Conservation (phyloP, 2,113 vertebrate species). For the Malaclemys terrapin region DNA sequence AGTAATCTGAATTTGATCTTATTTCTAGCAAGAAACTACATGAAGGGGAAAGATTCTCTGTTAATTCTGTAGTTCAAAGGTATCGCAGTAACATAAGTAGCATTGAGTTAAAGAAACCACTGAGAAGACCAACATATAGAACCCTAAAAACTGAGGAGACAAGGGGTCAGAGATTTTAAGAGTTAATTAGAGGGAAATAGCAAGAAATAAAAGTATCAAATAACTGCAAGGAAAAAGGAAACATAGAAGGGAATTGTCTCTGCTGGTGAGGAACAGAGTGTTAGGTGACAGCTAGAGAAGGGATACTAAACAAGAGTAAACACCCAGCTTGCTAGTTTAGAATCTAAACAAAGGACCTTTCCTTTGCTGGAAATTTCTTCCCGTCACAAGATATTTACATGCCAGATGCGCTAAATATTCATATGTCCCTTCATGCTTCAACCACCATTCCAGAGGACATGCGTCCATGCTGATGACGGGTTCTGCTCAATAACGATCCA, state of each 20-base stretch:
- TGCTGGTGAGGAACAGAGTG: not conserved
- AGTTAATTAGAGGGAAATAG: accelerated
- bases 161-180: not conserved
- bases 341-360: not conserved
- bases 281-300: not conserved
- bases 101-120: not conserved
- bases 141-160: not conserved
- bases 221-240: not conserved
- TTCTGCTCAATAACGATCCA: no score
- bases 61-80: not conserved
- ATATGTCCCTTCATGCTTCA: no score
- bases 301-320: not conserved
- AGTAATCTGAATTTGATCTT: slow-evolving; percentile 3
- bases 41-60: not conserved
- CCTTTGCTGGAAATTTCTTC: not conserved
- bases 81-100: not conserved
- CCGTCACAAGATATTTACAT: not conserved
- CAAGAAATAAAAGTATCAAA: not conserved
- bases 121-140: not conserved
- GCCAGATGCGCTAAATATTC: no score
- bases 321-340: not conserved
- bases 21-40: not conserved
- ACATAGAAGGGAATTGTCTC: not conserved
- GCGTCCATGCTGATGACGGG: no score
- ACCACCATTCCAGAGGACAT: no score